Conservation (phyloP, 2,888 invertebrate species). For the Lepidochrysops patricia region DNA sequence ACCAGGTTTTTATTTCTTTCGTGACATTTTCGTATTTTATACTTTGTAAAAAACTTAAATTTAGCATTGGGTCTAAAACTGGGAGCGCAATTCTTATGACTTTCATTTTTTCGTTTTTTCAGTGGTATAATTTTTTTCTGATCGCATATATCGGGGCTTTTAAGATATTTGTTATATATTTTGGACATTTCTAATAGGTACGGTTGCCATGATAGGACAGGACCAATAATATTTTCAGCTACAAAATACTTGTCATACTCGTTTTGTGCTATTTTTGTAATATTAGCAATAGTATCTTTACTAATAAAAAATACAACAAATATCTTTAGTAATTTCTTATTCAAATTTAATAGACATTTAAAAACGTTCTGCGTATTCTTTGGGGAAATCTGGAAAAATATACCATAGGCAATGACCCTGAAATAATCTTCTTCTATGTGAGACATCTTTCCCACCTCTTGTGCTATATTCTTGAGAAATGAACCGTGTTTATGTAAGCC, state of each 20-base stretch:
- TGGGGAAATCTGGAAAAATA: conserved; percentile 47
- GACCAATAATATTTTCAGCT: conserved; percentile 61
- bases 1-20: conserved; percentile 52
- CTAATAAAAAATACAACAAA: conserved; percentile 58
- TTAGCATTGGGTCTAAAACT: conserved; percentile 38
- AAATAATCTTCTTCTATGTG: conserved; percentile 51
- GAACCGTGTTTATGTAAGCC: conserved; percentile 46
- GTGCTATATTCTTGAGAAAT: conserved; percentile 44
- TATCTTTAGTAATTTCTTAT: conserved; percentile 43
- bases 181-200: conserved; percentile 57
- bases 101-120: conserved; percentile 27
- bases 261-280: conserved; percentile 59
- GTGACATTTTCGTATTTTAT: conserved; percentile 41
- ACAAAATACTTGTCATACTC: conserved; percentile 68
- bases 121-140: conserved; percentile 45
- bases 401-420: conserved; percentile 46
- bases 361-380: conserved; percentile 45
- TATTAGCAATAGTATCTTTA: conserved; percentile 55
- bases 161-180: conserved; percentile 45
- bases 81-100: conserved; percentile 34
- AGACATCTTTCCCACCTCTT: conserved; percentile 42
- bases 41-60: conserved; percentile 52
- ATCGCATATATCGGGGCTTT: conserved; percentile 42
- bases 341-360: conserved; percentile 59
- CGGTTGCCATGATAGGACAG: conserved; percentile 64